Evolutionary conservation across 2,888 invertebrate genomes (phyloP).

Genomic region (Euproctis similis): DNA sequence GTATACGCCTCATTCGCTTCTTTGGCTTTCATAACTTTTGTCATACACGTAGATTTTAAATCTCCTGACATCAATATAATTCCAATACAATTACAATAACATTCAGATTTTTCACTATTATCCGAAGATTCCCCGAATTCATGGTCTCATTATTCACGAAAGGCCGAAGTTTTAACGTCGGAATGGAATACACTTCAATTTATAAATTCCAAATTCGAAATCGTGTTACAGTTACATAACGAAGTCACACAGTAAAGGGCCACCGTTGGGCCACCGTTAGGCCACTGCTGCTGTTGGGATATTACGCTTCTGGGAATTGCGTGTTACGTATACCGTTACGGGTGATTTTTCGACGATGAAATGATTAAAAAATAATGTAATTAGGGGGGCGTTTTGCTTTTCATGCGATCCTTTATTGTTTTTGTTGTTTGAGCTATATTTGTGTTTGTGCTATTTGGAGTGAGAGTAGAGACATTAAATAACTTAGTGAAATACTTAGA

Average conservation of each 20-base stretch:
- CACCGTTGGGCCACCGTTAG: constrained; percentile 14
- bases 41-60: too few relatives aligned
- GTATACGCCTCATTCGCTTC: too few relatives aligned
- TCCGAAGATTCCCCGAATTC: constrained; percentile 1
- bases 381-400: constrained; percentile 6
- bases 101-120: too few relatives aligned
- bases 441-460: constrained; percentile 3
- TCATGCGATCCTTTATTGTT: too few relatives aligned
- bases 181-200: constrained; percentile 19
- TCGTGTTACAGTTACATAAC: constrained; percentile 24
- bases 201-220: constrained; percentile 26
- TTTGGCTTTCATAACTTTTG: too few relatives aligned
- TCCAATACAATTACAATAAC: too few relatives aligned
- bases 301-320: constrained; percentile 19
- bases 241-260: constrained; percentile 21
- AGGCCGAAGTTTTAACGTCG: constrained; percentile 15
- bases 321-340: constrained; percentile 18
- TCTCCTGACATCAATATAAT: too few relatives aligned
- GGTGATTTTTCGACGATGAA: constrained; percentile 17
- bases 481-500: too few relatives aligned
- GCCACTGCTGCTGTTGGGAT: too few relatives aligned
- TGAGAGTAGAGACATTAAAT: too few relatives aligned
- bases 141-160: constrained; percentile 9
- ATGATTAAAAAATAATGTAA: constrained; percentile 14
- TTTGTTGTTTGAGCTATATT: constrained; percentile 2